Percentiles rank a stretch among this genome's conserved stretches.
These are phyloP conservation scores for Saturnia pavonia DNA, from an alignment of 2,888 invertebrate genomes.

Conservation along the genomic window DNA sequence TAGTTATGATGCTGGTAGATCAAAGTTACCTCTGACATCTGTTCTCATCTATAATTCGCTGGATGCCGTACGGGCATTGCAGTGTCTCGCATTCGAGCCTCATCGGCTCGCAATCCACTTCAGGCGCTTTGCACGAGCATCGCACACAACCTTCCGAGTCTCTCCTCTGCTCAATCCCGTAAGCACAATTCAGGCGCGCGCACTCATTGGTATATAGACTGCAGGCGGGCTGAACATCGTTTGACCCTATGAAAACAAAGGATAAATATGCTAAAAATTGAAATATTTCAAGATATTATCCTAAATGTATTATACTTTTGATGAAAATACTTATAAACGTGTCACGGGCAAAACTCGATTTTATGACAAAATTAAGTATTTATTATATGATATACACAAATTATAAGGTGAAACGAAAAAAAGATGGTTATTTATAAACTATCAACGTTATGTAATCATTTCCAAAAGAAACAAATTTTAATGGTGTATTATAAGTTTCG, in stretches of 20 bases:
- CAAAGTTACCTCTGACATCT: constrained; percentile 56
- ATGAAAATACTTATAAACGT: background rate
- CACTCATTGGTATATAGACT: constrained; percentile 83
- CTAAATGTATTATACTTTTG: background rate
- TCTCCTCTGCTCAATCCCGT: constrained; percentile 84
- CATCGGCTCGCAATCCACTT: constrained; percentile 79
- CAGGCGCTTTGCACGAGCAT: constrained; percentile 73
- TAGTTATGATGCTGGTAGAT: background rate
- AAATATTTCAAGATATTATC: background rate
- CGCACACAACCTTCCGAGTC: constrained; percentile 82
- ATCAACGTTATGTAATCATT: too few species aligned
- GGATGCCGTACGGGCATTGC: constrained; percentile 88
- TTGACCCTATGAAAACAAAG: constrained; percentile 29
- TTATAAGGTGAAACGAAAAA: too few species aligned
- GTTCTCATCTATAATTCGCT: constrained; percentile 52
- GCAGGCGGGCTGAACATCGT: constrained; percentile 71
- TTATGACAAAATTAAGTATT: background rate
- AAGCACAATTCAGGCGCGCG: constrained; percentile 84
- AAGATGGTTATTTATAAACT: too few species aligned
- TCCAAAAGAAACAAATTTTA: too few species aligned
- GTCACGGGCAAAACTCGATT: background rate
- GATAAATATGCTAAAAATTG: background rate
- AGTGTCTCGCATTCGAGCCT: constrained; percentile 83
- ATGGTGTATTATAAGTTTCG: too few species aligned
- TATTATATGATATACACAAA: too few species aligned